These are phyloP conservation scores for Mylabris phalerata DNA, from an alignment of 1,140 invertebrate genomes.

Conservation along the genomic window DNA sequence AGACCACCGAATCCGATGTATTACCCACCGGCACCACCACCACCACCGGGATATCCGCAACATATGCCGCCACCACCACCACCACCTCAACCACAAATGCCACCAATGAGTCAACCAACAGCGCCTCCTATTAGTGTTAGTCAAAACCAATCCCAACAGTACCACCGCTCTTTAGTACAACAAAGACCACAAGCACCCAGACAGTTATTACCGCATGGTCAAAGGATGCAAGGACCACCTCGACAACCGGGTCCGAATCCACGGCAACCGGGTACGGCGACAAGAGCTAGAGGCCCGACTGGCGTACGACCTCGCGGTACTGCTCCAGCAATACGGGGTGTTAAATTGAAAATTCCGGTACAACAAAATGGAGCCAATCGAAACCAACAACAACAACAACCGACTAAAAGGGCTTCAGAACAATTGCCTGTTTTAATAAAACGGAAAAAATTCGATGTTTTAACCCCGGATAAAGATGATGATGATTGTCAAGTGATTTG, in stretches of 20 bases:
- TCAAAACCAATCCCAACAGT: conserved; percentile 24
- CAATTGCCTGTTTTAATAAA: conserved; percentile 17
- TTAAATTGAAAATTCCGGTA: background rate
- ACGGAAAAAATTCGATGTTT: conserved; percentile 48
- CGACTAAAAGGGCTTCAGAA: conserved; percentile 26
- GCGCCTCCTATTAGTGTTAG: conserved; percentile 10
- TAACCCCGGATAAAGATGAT: conserved; percentile 53
- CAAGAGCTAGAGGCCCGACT: background rate
- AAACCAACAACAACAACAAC: conserved; percentile 7
- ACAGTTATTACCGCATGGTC: conserved; percentile 15
- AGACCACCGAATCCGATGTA: conserved; percentile 37
- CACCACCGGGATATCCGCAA: conserved; percentile 33
- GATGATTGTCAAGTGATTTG: conserved; percentile 60
- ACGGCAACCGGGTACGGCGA: background rate
- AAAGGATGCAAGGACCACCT: conserved; percentile 1
- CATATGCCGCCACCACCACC: conserved; percentile 46
- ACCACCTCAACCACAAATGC: conserved; percentile 40
- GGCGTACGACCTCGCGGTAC: background rate
- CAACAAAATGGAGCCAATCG: conserved; percentile 10
- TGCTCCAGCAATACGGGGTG: conserved; percentile 3
- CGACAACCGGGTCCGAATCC: background rate
- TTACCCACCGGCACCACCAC: conserved; percentile 33
- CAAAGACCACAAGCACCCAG: conserved; percentile 19
- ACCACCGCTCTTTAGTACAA: conserved; percentile 18
- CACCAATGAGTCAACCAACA: conserved; percentile 39